Conservation (phyloP, 2,888 invertebrate species). For the Periphyllus acericola region DNA sequence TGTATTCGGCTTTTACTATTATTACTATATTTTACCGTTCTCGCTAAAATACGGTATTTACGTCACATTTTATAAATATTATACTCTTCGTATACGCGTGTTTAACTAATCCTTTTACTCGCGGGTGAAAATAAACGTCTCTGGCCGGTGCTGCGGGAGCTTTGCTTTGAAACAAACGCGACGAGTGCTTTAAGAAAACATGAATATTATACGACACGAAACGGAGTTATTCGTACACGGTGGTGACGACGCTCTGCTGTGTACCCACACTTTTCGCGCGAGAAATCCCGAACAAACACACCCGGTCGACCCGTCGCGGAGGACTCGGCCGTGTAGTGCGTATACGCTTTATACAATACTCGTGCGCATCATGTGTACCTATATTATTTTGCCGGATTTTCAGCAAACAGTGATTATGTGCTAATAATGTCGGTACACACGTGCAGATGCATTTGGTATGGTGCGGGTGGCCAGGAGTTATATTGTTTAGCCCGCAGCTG, state of each 20-base stretch:
- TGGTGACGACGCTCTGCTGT: neutral
- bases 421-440: too few relatives aligned
- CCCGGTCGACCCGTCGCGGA: too few relatives aligned
- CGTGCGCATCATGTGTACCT: neutral
- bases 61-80: neutral
- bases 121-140: too few relatives aligned
- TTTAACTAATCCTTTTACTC: too few relatives aligned
- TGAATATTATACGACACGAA: conserved; percentile 3
- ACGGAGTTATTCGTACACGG: neutral
- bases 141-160: too few relatives aligned
- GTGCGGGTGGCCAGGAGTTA: neutral
- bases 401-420: neutral
- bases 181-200: neutral
- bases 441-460: too few relatives aligned
- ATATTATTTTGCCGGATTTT: neutral
- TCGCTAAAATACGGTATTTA: neutral
- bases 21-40: too few relatives aligned
- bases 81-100: too few relatives aligned
- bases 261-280: neutral
- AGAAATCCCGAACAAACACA: conserved; percentile 9
- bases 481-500: neutral
- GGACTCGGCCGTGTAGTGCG: too few relatives aligned
- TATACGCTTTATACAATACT: too few relatives aligned
- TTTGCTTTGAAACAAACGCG: neutral
- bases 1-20: too few relatives aligned